Base-by-base conservation (phyloP, 2,888 invertebrate genomes). In the Operophtera brumata region DNA sequence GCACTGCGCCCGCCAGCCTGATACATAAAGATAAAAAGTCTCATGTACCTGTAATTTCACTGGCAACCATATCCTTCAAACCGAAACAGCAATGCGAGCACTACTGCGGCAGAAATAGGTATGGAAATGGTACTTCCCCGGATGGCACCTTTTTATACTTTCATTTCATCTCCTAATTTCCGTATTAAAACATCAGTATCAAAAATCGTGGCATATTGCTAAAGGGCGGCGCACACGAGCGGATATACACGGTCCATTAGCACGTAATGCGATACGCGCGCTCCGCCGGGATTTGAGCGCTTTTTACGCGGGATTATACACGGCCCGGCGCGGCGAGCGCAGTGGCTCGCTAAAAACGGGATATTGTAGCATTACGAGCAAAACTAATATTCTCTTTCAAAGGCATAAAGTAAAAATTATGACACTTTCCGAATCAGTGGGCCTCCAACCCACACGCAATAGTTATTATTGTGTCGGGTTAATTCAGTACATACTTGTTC, bases 211-310 rank as follows among this genome's bases (percentile, higher is more conserved):
- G 58, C 59, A 56, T 56, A 54, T 54, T 60, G 51, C 10, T 57
- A 56, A 61, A 62, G 62, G 62, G 46, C 47, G 54, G 64, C 59
- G 54, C 61, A 62, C 66, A 66, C 66, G 62, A 57, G 58, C 50
- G 58, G 51, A 59, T 61, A 47, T 51, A 62, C 62, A 62, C 67
- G 67, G 62, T 55, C 65, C 69, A 69, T 71, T 69, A 69, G 65
- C 50, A 46, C 43, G 70, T 64, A 71, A 67, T 65, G 56, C 58
- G 67, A 68, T 60, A 61, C 54, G 44, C 53, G 28, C 52, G 53
- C 50, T 61, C 61, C 53, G 51, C 20, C 40, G 59, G 60, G 65
- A 62, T 61, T 62, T 56, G 57, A 47, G 53, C 47, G 43, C 42
- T 47, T 64, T 61, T 60, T 61, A 53, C 49, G 52, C 56, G 52